A percentile compares a stretch with the other conserved stretches of the same genome.
These are phyloP conservation scores for Hippopotamus amphibius DNA, from an alignment of 2,113 vertebrate genomes.

Conservation along the genomic window DNA sequence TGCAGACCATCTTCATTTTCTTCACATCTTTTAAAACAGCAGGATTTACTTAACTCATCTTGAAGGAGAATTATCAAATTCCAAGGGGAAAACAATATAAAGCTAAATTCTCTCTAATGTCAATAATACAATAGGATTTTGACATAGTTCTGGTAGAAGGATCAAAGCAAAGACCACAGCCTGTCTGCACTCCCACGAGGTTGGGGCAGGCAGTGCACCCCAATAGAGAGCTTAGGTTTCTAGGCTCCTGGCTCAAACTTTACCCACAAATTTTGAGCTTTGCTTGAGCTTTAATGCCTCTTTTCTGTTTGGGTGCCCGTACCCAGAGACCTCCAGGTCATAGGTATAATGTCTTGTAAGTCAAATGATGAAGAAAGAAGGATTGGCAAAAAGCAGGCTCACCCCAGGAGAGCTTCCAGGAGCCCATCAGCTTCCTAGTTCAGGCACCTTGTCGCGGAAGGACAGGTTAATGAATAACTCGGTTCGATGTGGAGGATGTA, in stretches of 20 bases:
- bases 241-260: not conserved
- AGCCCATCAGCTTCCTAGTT: not conserved
- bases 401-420: not conserved
- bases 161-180: not conserved
- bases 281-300: conserved; percentile 47
- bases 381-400: conserved; percentile 34
- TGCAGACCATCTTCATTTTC: not conserved
- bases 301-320: conserved; percentile 8
- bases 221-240: conserved; percentile 5
- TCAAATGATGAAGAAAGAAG: conserved; percentile 58
- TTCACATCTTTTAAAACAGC: not conserved
- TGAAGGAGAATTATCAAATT: not conserved
- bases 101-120: not conserved
- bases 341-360: conserved; percentile 50
- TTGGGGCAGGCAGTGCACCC: accelerated
- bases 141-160: not conserved
- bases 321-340: conserved; percentile 46
- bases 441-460: not conserved
- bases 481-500: not conserved
- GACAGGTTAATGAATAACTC: not conserved
- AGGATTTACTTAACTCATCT: not conserved
- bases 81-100: conserved; percentile 1
- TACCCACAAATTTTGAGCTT: not conserved
- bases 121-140: not conserved
- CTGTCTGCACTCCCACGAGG: not conserved